Evolutionary conservation across 1,140 invertebrate genomes (phyloP).

Genomic region (Zaprionus taronus): DNA sequence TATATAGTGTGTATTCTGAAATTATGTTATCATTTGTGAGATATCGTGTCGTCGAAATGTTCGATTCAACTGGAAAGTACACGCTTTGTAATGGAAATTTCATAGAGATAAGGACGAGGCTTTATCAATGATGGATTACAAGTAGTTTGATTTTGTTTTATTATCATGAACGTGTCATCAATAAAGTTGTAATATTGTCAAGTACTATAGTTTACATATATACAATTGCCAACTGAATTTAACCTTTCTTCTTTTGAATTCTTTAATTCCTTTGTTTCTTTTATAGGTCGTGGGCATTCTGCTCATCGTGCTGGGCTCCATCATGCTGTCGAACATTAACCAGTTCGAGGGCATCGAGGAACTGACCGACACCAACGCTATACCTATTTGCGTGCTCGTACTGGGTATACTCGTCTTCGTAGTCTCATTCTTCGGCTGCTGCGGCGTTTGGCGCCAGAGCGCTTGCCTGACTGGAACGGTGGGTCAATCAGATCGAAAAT

Average conservation of each 20-base stretch:
- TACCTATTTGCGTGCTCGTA: conserved; percentile 88
- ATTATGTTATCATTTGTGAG: conserved; percentile 29
- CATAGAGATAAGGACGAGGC: conserved; percentile 25
- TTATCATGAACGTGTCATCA: not conserved
- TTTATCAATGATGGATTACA: conserved; percentile 51
- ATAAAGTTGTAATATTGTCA: not conserved
- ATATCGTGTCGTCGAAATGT: not conserved
- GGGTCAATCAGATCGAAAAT: conserved; percentile 63
- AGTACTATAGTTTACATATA: not conserved
- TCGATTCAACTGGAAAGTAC: conserved; percentile 29
- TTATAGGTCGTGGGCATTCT: conserved; percentile 87
- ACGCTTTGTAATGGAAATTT: conserved; percentile 28
- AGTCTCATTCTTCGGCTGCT: conserved; percentile 93
- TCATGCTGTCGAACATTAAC: conserved; percentile 85
- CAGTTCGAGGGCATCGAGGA: conserved; percentile 84
- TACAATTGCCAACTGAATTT: not conserved
- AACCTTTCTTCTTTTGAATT: not conserved
- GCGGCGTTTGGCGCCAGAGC: conserved; percentile 91
- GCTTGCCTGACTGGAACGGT: conserved; percentile 92
- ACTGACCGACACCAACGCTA: conserved; percentile 84
- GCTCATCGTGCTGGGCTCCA: conserved; percentile 87
- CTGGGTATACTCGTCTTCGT: conserved; percentile 90
- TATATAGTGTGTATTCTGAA: conserved; percentile 4
- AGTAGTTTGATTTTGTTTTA: conserved; percentile 31
- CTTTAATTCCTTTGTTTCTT: conserved; percentile 18